Evolutionary conservation across 2,888 invertebrate species (phyloP), one percentile per base, ranked within the genome.

Genomic region (Archips xylosteana): DNA sequence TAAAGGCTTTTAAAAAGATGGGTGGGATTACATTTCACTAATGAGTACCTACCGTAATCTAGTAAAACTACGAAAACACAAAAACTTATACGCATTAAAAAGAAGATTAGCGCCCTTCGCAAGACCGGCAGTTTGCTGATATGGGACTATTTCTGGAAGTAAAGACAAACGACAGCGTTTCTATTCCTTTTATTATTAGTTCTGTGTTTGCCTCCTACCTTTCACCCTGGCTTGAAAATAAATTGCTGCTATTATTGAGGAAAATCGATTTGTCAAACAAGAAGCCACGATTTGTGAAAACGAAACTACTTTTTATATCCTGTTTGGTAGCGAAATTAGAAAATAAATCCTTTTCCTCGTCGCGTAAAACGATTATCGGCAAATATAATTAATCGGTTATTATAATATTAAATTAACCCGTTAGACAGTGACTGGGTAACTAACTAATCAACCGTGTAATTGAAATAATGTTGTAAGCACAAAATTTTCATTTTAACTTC

Each of bases 241-340:
- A 71, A 76, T 76, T 77, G 71, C 79, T 77, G 74, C 74, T 74
- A 75, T 78, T 71, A 78, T 77, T 76, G 69, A 66, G 49, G 72
- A 75, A 71, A 68, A 59, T 54, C 39, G 62, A 62, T 47, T 54
- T 15, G 49, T 39, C 60, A 70, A 70, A 36, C 62, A 72, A 63
- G 57, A 65, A 65, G 36, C 36, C 36, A 51, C 51, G 9, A 45
- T 63, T 49, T 64, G 12, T 47, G 45, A 64, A 64, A 64, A 32
- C 12, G 5, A 3, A 23, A 62, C 42, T 45, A 45, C n/a, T 15
- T 42, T 62, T 42, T 62, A 10, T 23, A 42, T 42, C 23, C 10
- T 42, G 15, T 2, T 42, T 12, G 23, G 4, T 10, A 62, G 42
- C 42, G 15, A 42, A 42, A 42, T 62, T 57, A 32, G 57, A 32